phyloP scores from a whole-genome alignment of 1,140 invertebrate species.

The Zaprionus gabonicus region DNA sequence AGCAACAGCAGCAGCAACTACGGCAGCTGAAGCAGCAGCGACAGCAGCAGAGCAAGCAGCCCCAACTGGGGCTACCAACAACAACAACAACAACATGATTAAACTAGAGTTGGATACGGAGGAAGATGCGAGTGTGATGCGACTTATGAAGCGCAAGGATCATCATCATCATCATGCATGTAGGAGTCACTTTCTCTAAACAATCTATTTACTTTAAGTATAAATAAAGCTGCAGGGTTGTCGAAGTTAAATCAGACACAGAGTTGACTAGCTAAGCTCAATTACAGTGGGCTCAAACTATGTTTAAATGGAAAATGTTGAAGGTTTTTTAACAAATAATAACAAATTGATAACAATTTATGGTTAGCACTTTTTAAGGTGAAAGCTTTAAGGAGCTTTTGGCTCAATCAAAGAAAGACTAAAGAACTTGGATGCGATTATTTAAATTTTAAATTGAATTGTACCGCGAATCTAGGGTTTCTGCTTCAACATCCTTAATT shows the following conservation, averaged over 20 bases:
- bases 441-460: no score
- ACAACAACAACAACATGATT: constrained; percentile 16
- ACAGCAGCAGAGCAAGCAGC: constrained; percentile 8
- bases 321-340: background rate
- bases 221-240: background rate
- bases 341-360: no score
- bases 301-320: background rate
- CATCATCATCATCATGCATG: constrained; percentile 21
- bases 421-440: no score
- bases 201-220: background rate
- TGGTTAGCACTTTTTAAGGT: no score
- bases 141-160: constrained; percentile 15
- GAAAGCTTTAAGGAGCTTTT: background rate
- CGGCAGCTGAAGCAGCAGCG: constrained; percentile 17
- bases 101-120: constrained; percentile 32
- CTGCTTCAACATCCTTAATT: no score
- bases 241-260: background rate
- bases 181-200: constrained; percentile 1
- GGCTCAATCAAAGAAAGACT: background rate
- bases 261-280: background rate
- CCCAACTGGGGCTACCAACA: constrained; percentile 1
- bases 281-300: background rate
- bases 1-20: constrained; percentile 24
- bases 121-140: constrained; percentile 8
- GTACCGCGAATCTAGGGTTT: no score